Base-by-base conservation (phyloP, 2,888 invertebrate species). In the Ophion slaviceki region DNA sequence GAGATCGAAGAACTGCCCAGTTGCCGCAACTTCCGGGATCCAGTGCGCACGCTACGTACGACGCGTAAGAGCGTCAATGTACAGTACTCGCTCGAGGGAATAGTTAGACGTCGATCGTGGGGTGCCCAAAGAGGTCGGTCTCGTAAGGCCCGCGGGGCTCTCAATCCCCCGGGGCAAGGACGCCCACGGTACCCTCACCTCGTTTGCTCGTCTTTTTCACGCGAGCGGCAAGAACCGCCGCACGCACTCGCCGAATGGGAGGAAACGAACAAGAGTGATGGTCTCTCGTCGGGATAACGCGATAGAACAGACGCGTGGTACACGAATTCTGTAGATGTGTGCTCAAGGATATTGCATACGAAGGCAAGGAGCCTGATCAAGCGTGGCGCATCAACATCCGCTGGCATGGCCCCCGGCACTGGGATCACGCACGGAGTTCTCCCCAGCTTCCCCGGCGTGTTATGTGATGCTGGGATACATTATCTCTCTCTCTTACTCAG, bases 151-250 rank as follows among this genome's bases (percentile, higher is more conserved):
- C 89, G 87, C 85, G 66, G 80, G 88, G 84, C 86, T 81, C 88
- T 81, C 88, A 87, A 90, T 92, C 88, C 88, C 91, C 92, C 84
- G 89, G 89, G 92, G 92, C 92, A 92, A 92, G 91, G 92, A 91
- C 92, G 91, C 90, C 90, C 89, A 88, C 90, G 88, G 91, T 92
- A 89, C 90, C 89, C 90, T 91, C 89, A 89, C 90, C 90, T 90
- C 85, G 80, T 85, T 86, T 57, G 67, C 68, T 74, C 67, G 78
- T 59, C 75, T 64, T 47, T 68, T 40, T 82, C 82, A 61, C 82
- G 84, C 80, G 76, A 85, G 76, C 84, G 71, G 72, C 61, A 57
- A 36, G 61, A 80, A 40, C 40, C 40, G 8, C 40, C 40, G 36
- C 64, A 32, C 28, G 62, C 40, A 32, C 32, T 61, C 47, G n/a